Conservation (phyloP, 2,888 invertebrate species). For the Liopterus haemorrhoidalis region DNA sequence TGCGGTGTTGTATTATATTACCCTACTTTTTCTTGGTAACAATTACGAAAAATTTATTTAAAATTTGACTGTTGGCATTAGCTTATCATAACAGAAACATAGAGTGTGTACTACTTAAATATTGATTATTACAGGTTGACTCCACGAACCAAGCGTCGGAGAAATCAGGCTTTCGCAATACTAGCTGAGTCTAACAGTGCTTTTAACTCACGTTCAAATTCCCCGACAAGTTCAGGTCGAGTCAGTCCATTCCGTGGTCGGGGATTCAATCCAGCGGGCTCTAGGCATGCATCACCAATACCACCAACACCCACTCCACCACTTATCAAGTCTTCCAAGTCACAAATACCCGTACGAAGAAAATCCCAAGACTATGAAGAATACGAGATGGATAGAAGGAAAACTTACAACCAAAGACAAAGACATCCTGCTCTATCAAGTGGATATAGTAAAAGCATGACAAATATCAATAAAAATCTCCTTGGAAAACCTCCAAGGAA, state of each 20-base stretch:
- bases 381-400: neutral
- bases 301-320: constrained; percentile 39
- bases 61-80: too few relatives aligned
- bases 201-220: constrained; percentile 28
- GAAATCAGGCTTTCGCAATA: constrained; percentile 44
- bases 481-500: constrained; percentile 34
- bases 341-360: neutral
- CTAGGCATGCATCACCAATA: constrained; percentile 42
- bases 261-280: constrained; percentile 45
- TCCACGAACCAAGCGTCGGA: constrained; percentile 38
- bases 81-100: too few relatives aligned
- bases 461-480: constrained; percentile 36
- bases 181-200: constrained; percentile 39
- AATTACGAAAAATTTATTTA: too few relatives aligned
- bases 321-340: neutral
- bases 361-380: neutral
- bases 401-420: neutral
- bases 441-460: constrained; percentile 38
- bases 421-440: neutral
- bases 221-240: constrained; percentile 40
- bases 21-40: too few relatives aligned
- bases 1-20: too few relatives aligned
- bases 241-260: constrained; percentile 45
- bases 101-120: too few relatives aligned
- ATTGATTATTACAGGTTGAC: constrained; percentile 39